Evolutionary conservation across 35 echinoderm and acorn worm species (phyloP).

Genomic region (Ptychodera flava): DNA sequence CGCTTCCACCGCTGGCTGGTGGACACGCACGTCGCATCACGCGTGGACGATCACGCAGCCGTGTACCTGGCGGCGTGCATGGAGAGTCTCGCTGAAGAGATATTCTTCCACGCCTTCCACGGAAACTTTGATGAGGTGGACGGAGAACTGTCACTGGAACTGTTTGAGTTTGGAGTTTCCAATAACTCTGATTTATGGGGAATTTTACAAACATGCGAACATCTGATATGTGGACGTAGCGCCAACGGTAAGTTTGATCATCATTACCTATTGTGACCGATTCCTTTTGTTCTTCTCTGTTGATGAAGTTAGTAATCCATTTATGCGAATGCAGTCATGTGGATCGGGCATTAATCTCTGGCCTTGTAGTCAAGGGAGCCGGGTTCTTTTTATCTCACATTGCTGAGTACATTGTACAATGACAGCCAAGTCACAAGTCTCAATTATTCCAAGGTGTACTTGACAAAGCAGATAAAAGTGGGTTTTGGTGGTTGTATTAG

Average conservation of each 20-base stretch:
- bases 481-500: too few species aligned
- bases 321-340: too few species aligned
- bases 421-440: too few species aligned
- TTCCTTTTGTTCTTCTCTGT: too few species aligned
- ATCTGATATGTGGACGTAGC: conserved; percentile 89
- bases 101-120: conserved; percentile 50
- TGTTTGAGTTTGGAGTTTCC: conserved; percentile 80
- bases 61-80: conserved; percentile 76
- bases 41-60: conserved; percentile 70
- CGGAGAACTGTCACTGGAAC: conserved; percentile 55
- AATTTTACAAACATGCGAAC: conserved; percentile 82
- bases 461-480: too few species aligned
- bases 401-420: too few species aligned
- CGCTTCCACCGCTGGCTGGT: conserved; percentile 83
- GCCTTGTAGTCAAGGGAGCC: too few species aligned
- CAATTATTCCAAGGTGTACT: too few species aligned
- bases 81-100: conserved; percentile 50
- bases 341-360: too few species aligned
- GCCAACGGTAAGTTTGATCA: conserved; percentile 66
- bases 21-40: conserved; percentile 48
- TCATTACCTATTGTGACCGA: too few species aligned
- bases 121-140: conserved; percentile 46
- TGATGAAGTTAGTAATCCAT: too few species aligned
- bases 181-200: conserved; percentile 81
- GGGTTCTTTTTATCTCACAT: too few species aligned